A percentile compares a stretch with the other conserved stretches of the same genome.
phyloP scores from a whole-genome alignment of 1,140 invertebrate species.

The Phenacoccus solenopsis region DNA sequence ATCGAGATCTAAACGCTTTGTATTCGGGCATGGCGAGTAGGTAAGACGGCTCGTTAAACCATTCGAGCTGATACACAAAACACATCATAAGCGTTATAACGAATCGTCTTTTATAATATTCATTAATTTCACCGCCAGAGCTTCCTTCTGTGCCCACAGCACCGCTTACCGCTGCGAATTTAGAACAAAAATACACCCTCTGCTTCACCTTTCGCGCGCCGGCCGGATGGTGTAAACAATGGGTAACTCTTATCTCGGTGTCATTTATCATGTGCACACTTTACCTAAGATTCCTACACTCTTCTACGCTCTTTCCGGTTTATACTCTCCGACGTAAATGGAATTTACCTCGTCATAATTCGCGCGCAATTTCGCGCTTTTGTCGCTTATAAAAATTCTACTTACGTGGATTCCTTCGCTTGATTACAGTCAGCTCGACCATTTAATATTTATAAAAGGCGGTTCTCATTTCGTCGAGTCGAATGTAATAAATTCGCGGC shows the following conservation, averaged over 20 bases:
- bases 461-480: too few species aligned
- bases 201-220: neutral
- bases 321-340: neutral
- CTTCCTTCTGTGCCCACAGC: neutral
- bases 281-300: neutral
- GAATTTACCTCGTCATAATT: neutral
- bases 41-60: too few species aligned
- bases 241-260: neutral
- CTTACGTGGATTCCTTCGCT: too few species aligned
- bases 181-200: neutral
- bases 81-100: too few species aligned
- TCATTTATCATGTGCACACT: constrained; percentile 1
- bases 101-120: neutral
- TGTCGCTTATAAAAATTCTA: too few species aligned
- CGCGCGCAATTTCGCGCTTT: too few species aligned
- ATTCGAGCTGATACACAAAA: too few species aligned
- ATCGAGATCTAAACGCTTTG: too few species aligned
- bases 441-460: too few species aligned
- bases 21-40: too few species aligned
- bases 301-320: constrained; percentile 1
- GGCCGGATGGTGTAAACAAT: constrained; percentile 1
- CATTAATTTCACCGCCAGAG: neutral
- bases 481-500: too few species aligned
- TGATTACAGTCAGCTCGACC: too few species aligned
- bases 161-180: neutral